These are phyloP conservation scores for Deilephila elpenor DNA, from an alignment of 2,888 invertebrate genomes.

Conservation along the genomic window DNA sequence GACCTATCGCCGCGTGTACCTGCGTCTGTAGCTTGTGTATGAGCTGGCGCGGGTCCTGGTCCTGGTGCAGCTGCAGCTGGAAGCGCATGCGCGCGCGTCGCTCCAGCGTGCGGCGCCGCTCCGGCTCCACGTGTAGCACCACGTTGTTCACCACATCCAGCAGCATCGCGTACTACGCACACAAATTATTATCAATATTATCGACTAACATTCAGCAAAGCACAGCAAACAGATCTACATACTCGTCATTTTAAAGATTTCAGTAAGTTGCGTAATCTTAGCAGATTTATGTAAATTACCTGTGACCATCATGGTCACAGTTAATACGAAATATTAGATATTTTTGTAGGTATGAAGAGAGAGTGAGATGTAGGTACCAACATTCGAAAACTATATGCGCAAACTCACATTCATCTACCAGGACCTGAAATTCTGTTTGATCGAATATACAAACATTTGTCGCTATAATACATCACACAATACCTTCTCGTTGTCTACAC, in stretches of 20 bases:
- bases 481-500: background rate
- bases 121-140: conserved; percentile 97
- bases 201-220: background rate
- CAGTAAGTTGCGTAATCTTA: background rate
- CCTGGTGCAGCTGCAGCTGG: conserved; percentile 95
- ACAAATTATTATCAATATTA: background rate
- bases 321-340: too few species aligned
- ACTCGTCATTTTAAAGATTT: too few species aligned
- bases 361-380: too few species aligned
- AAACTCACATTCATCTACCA: too few species aligned
- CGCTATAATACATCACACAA: too few species aligned
- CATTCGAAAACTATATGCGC: too few species aligned
- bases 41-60: conserved; percentile 95
- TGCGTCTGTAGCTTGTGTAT: conserved; percentile 96
- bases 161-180: conserved; percentile 94
- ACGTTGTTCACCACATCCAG: conserved; percentile 99
- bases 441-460: too few species aligned
- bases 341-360: too few species aligned
- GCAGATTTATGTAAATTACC: background rate
- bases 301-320: too few species aligned
- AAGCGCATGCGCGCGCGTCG: conserved; percentile 96
- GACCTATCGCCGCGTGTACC: conserved; percentile 60
- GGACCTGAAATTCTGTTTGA: too few species aligned
- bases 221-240: background rate
- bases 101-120: conserved; percentile 95